Evolutionary conservation across 1,140 invertebrate genomes (phyloP).

Genomic region (Bradysia coprophila): DNA sequence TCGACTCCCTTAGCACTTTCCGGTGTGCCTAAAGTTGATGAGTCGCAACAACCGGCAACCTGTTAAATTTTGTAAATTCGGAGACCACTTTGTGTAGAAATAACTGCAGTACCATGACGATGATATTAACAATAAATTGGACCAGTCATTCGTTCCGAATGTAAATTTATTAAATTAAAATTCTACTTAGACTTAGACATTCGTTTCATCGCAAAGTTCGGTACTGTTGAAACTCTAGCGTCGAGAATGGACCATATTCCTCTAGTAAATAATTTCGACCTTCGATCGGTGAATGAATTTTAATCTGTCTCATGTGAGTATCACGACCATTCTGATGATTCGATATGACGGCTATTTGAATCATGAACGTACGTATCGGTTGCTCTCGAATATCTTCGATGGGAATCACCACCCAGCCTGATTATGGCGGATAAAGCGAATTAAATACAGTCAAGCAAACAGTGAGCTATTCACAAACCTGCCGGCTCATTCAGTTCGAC

Average conservation of each 20-base stretch:
- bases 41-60: no score
- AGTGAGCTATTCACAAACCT: slow-evolving; percentile 19
- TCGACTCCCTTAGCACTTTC: no score
- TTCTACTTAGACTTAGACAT: no score
- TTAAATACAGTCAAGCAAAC: background rate
- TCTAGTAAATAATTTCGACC: slow-evolving; percentile 50
- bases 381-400: slow-evolving; percentile 76
- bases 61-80: no score
- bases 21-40: no score
- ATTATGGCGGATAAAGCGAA: slow-evolving; percentile 3
- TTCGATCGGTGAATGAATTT: slow-evolving; percentile 84
- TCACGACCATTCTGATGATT: slow-evolving; percentile 98
- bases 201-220: slow-evolving; percentile 50
- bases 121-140: no score
- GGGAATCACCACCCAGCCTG: slow-evolving; percentile 85
- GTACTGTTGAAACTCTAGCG: slow-evolving; percentile 64
- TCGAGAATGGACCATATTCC: slow-evolving; percentile 57
- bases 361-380: slow-evolving; percentile 86
- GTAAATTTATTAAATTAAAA: no score
- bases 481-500: slow-evolving; percentile 86
- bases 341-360: slow-evolving; percentile 90
- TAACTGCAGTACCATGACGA: no score
- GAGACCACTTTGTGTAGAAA: no score
- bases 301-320: slow-evolving; percentile 94
- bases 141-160: no score